These are phyloP conservation scores for Chloromyia formosa DNA, from an alignment of 2,888 invertebrate genomes.

Conservation along the genomic window DNA sequence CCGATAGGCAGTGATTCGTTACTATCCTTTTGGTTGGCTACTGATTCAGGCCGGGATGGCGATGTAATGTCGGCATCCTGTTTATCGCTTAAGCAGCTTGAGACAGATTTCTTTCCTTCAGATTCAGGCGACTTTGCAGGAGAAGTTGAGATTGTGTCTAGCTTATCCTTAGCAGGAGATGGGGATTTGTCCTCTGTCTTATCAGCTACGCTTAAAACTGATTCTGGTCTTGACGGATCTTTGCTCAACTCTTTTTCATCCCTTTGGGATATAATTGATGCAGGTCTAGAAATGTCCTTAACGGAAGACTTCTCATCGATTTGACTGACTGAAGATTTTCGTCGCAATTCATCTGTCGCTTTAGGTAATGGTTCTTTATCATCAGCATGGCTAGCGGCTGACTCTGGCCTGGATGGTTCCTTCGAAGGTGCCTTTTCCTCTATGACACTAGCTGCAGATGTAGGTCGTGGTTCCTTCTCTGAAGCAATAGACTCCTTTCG, in stretches of 20 bases:
- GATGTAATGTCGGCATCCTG: not conserved
- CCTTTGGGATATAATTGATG: not conserved
- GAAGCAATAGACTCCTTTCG: slow-evolving; percentile 3
- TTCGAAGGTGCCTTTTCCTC: slow-evolving; percentile 3
- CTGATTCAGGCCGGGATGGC: slow-evolving; percentile 46
- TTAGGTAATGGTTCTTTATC: slow-evolving; percentile 50
- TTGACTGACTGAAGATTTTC: slow-evolving; percentile 29
- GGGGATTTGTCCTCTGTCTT: not conserved
- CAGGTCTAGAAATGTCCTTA: not conserved
- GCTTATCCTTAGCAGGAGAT: not conserved
- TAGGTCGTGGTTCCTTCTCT: slow-evolving; percentile 43
- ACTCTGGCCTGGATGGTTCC: slow-evolving; percentile 52
- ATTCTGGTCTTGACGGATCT: slow-evolving; percentile 4
- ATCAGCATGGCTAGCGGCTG: slow-evolving; percentile 47
- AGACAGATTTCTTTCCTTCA: slow-evolving; percentile 45
- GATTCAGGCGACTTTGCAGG: slow-evolving; percentile 44
- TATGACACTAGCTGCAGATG: slow-evolving; percentile 45
- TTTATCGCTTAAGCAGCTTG: not conserved
- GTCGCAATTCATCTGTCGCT: too few relatives aligned
- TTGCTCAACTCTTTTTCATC: not conserved
- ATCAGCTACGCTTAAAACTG: slow-evolving; percentile 31
- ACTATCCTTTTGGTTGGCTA: slow-evolving; percentile 44
- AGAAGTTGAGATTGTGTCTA: not conserved
- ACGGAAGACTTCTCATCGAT: slow-evolving; percentile 35
- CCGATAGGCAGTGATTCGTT: not conserved